Evolutionary conservation across 2,888 invertebrate species (phyloP), one percentile per base, ranked within the genome.

Genomic region (Tipula lateralis): DNA sequence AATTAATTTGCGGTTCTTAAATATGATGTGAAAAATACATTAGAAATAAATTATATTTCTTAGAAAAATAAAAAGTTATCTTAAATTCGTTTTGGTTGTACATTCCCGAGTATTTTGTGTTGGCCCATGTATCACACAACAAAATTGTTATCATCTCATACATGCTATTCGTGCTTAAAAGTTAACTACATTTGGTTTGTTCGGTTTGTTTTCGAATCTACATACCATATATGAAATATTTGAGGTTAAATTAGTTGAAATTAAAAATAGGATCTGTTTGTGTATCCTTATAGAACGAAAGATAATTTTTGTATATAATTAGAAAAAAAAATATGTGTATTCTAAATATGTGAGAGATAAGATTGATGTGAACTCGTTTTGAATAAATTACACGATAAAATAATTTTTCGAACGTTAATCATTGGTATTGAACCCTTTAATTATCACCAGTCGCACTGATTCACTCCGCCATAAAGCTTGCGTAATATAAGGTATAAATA

Each of bases 21-120:
- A 66, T 66, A 66, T 66, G 19, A 66, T 66, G 66, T 66, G 66
- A 66, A 66, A 66, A 66, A 66, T 24, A 66, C 66, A 66, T 66
- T 66, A 66, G 66, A 66, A 66, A 66, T 66, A 66, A 9, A 66
- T 66, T 66, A 66, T 6, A 66, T 66, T 66, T 66, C 24, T 66
- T 66, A 66, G 0, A 66, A 9, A n/a, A 44, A 44, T 66, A 24
- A 24, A 7, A 66, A 24, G 66, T 19, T n/a, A n/a, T 16, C 44
- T 16, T 44, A 16, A 0, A 16, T 16, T 44, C 44, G 0, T 9
- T 1, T 36, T 9, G 19, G 5, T 16, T 44, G 3, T 44, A 16
- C 36, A 7, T 36, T 36, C 12, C 36, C 36, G 36, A 44, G 6
- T 24, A 66, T 66, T 9, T 7, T 50, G 7, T 24, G 6, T 24